Evolutionary conservation across 2,888 invertebrate species (phyloP).

Genomic region (Drosophila formosana): DNA sequence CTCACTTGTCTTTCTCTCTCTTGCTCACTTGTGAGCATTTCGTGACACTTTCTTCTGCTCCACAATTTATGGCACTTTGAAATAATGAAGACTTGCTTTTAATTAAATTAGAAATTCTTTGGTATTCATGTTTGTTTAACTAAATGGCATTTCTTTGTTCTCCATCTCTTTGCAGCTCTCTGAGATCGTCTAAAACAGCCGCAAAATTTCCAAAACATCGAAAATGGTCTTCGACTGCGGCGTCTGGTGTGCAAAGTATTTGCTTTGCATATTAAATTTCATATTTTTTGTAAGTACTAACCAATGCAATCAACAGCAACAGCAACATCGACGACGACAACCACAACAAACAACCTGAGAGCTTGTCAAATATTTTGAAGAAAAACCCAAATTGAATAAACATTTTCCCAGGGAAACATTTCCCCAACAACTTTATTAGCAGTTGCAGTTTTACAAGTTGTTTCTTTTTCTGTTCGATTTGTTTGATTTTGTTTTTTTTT

Average conservation of each 20-base stretch:
- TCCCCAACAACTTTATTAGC: not conserved
- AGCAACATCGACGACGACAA: not conserved
- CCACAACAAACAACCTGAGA: not conserved
- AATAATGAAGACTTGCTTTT: constrained; percentile 47
- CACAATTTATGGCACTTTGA: constrained; percentile 51
- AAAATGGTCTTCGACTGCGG: constrained; percentile 87
- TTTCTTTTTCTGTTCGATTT: constrained; percentile 10
- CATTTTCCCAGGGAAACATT: constrained; percentile 26
- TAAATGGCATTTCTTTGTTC: constrained; percentile 20
- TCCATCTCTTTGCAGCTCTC: constrained; percentile 55
- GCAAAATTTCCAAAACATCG: constrained; percentile 74
- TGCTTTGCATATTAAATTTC: constrained; percentile 90
- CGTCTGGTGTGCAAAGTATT: constrained; percentile 89
- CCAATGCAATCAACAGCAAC: not conserved
- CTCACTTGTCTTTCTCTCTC: constrained; percentile 3
- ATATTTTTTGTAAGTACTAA: constrained; percentile 89
- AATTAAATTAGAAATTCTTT: constrained; percentile 53
- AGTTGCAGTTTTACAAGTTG: constrained; percentile 7
- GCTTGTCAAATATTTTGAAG: not conserved
- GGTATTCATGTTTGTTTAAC: constrained; percentile 10
- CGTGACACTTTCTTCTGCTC: constrained; percentile 58
- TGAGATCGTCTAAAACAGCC: constrained; percentile 54
- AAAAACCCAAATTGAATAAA: constrained; percentile 3
- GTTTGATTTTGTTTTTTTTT: constrained; percentile 1
- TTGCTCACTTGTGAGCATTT: constrained; percentile 32